phyloP scores from a whole-genome alignment of 1,140 invertebrate genomes.

The Lepidurus couesii region DNA sequence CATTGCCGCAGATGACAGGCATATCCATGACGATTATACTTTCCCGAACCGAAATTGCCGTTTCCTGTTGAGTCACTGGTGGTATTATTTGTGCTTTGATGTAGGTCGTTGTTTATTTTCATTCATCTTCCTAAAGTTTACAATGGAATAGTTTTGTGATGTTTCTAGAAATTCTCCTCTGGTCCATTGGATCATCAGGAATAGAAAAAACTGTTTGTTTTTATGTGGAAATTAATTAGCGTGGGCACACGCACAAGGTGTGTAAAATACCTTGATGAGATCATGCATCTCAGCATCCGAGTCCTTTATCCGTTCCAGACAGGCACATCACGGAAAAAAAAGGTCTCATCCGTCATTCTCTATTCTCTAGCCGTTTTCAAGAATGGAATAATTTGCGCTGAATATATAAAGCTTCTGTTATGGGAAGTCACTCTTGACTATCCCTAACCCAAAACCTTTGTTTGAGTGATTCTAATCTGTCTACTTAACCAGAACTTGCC shows the following conservation, averaged over 20 bases:
- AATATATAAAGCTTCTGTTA: too few relatives aligned
- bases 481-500: background rate
- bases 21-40: background rate
- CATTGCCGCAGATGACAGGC: background rate
- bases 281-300: background rate
- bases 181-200: background rate
- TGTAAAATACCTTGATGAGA: background rate
- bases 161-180: background rate
- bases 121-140: background rate
- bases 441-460: background rate
- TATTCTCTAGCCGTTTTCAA: background rate
- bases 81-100: background rate
- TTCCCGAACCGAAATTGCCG: background rate
- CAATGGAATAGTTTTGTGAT: background rate
- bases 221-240: background rate
- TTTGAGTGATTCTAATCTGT: background rate
- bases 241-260: background rate
- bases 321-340: background rate
- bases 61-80: background rate
- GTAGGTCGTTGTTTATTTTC: background rate
- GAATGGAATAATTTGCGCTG: too few relatives aligned
- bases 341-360: background rate
- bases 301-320: background rate
- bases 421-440: too few relatives aligned
- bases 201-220: background rate